A percentile compares a stretch with the other conserved stretches of the same genome.
Conservation (phyloP, 2,797 vertebrate genomes). For the Numenius phaeopus region DNA sequence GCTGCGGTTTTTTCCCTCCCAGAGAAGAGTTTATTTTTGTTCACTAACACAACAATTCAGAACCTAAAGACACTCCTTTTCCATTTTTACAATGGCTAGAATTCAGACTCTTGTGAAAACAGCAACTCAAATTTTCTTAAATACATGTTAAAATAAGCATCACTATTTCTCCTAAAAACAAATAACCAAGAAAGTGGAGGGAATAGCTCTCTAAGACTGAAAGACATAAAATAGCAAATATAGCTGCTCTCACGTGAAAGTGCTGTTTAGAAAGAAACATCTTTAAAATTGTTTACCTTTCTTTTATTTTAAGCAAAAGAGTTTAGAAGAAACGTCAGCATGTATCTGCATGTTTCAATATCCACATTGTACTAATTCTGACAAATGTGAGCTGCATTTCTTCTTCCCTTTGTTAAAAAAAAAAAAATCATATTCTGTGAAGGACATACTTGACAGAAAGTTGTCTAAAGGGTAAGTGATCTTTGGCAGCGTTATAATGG, state of each 20-base stretch:
- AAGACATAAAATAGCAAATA: not conserved
- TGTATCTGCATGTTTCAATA: not conserved
- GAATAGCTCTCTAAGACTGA: not conserved
- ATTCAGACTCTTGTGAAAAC: not conserved
- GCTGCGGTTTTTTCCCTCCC: not conserved
- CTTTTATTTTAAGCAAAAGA: not conserved
- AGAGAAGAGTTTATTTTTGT: not conserved
- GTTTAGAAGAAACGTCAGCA: not conserved
- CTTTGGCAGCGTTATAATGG: not conserved
- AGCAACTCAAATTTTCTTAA: not conserved
- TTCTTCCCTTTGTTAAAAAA: not conserved
- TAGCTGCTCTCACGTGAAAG: not conserved
- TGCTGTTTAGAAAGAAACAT: not conserved
- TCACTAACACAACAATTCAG: not conserved
- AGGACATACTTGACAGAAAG: not conserved
- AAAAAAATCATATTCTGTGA: not conserved
- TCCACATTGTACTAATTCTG: not conserved
- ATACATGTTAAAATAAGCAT: not conserved
- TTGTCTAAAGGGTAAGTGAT: not conserved
- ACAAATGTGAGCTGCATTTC: not conserved
- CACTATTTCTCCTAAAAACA: not conserved
- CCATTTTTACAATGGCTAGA: not conserved
- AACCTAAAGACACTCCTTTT: not conserved
- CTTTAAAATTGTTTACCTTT: not conserved
- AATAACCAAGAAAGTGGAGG: not conserved